Evolutionary conservation across 2,113 vertebrate species (phyloP), one percentile per base, ranked within the genome.

Genomic region (Pteropus alecto): DNA sequence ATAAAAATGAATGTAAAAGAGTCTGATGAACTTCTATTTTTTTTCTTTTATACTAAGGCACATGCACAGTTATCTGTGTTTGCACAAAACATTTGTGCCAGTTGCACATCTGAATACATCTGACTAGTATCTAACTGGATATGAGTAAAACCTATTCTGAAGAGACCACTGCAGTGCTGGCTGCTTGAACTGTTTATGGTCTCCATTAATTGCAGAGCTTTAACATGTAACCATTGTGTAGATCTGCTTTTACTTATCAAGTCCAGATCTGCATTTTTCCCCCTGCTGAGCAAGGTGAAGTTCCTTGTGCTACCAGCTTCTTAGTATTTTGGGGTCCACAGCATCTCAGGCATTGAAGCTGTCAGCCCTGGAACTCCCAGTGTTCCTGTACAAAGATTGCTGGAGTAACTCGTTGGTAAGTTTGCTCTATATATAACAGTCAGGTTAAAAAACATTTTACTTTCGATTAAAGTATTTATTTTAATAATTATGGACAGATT

Each of bases 181-280:
- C 93, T 97, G 96, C 77, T 96, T 94, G 96, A 95, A 85, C 97
- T 12, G 3, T 97, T 98, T 89, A 97, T 98, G 96, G 88, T 98
- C 98, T 94, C 95, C 98, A 98, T 98, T 98, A 97, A 98, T 98
- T 98, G 95, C 92, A 98, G 97, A 84, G 87, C 97, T 97, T 98
- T 98, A 96, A 97, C 96, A 92, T 97, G 85, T 94, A 98, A 96
- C 97, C 91, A 97, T 98, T 48, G 85, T 87, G 79, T 98, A 86
- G 95, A 97, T 98, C 98, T 99, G 99, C 94, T 98, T 99, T 98
- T 98, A 98, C 98, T 99, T 99, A 99, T 98, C 97, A 98, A 98
- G 90, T 97, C 98, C 98, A 99, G 98, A 98, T 97, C 98, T 98
- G 97, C 96, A 96, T 98, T 98, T 98, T 98, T 98, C 96, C 97